Evolutionary conservation across 2,113 vertebrate genomes (phyloP).

Genomic region (Corydoras sp.): DNA sequence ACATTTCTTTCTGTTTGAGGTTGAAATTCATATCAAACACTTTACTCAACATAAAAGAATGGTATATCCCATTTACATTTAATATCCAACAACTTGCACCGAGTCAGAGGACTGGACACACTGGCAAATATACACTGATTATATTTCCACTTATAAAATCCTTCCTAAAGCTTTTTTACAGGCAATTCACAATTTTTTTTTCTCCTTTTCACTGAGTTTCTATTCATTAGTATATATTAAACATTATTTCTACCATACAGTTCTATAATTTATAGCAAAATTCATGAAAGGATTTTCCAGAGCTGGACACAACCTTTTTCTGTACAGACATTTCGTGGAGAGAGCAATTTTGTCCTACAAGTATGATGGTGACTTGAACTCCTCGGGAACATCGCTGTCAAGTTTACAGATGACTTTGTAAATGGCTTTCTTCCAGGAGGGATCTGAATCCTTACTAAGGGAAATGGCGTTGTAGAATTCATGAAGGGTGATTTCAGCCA

Average conservation of each 20-base stretch:
- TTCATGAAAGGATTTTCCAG: no score
- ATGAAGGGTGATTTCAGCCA: constrained; percentile 82
- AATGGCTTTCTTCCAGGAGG: constrained; percentile 97
- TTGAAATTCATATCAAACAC: constrained; percentile 9
- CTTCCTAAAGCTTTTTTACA: neutral
- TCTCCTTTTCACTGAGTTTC: neutral
- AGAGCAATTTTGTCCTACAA: constrained; percentile 55
- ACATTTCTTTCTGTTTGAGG: no score
- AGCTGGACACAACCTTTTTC: neutral
- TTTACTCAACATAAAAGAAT: constrained; percentile 16
- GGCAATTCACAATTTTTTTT: neutral
- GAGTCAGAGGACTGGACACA: constrained; percentile 1
- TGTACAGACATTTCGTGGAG: neutral
- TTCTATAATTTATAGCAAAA: no score
- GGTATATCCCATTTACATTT: neutral
- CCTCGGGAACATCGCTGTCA: constrained; percentile 86
- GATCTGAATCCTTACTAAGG: constrained; percentile 80
- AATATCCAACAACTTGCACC: neutral
- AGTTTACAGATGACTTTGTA: constrained; percentile 98
- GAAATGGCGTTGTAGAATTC: constrained; percentile 89
- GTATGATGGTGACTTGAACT: constrained; percentile 79
- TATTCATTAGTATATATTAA: constrained; percentile 2
- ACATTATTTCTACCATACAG: neutral
- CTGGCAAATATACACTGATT: neutral
- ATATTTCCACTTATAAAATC: constrained; percentile 5